Conservation (phyloP, 2,888 invertebrate genomes). For the Macrosiphum euphorbiae region DNA sequence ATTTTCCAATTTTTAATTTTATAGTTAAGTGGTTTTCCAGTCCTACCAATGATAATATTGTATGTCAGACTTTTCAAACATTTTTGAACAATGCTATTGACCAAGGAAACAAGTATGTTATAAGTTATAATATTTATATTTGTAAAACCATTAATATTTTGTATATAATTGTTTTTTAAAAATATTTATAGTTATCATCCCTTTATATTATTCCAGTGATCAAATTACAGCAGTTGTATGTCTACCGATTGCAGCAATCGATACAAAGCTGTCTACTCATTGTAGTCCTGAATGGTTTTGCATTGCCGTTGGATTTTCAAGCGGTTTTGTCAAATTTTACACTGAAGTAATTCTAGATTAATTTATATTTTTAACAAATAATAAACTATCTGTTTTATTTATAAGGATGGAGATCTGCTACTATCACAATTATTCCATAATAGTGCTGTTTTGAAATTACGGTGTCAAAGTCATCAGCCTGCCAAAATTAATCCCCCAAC, state of each 20-base stretch:
- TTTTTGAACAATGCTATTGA: slow-evolving; percentile 11
- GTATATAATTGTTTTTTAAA: neutral
- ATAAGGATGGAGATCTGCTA: slow-evolving; percentile 81
- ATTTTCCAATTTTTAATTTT: neutral
- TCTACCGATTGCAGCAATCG: slow-evolving; percentile 73
- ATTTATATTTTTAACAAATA: slow-evolving; percentile 30
- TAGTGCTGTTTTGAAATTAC: slow-evolving; percentile 82
- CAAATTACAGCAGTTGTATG: slow-evolving; percentile 73
- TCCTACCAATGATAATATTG: slow-evolving; percentile 10
- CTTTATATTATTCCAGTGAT: slow-evolving; percentile 70
- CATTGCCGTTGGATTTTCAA: slow-evolving; percentile 86
- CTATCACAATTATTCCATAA: slow-evolving; percentile 88
- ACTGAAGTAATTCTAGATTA: slow-evolving; percentile 76
- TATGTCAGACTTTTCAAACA: slow-evolving; percentile 42
- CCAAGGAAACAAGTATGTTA: slow-evolving; percentile 13
- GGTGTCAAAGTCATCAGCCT: slow-evolving; percentile 80
- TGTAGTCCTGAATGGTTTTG: slow-evolving; percentile 94
- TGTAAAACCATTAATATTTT: neutral
- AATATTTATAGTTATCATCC: neutral
- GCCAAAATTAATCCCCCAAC: slow-evolving; percentile 69
- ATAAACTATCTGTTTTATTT: slow-evolving; percentile 65
- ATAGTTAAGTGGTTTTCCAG: slow-evolving; percentile 45
- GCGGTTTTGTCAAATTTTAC: slow-evolving; percentile 88
- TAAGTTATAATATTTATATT: neutral
- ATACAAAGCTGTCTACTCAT: slow-evolving; percentile 72